phyloP scores from a whole-genome alignment of 2,113 vertebrate genomes.

The Zosterops borbonicus region DNA sequence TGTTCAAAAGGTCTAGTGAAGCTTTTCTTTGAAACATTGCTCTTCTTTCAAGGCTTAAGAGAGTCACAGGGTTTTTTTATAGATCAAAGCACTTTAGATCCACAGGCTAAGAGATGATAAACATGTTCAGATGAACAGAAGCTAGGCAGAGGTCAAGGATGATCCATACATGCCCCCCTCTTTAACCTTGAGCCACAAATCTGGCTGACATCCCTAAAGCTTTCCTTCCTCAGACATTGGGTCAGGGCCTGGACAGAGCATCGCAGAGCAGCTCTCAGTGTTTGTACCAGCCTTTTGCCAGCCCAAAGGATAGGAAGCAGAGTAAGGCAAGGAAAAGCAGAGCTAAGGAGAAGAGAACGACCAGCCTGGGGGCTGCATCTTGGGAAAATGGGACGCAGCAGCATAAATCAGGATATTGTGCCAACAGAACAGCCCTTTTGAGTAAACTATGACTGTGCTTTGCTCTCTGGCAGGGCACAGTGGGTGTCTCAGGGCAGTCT shows the following conservation, averaged over 20 bases:
- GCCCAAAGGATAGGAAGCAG: background rate
- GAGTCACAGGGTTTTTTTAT: background rate
- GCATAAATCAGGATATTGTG: background rate
- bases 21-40: background rate
- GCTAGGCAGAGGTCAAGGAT: background rate
- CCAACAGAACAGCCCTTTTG: background rate
- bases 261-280: background rate
- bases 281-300: background rate
- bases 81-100: background rate
- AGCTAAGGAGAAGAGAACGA: background rate
- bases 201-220: background rate
- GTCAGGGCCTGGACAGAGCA: background rate
- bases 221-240: background rate
- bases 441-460: background rate
- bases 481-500: background rate
- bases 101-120: background rate
- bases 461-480: background rate
- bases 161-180: background rate
- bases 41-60: background rate
- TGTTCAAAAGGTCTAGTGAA: background rate
- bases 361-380: background rate
- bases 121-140: background rate
- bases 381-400: background rate
- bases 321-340: background rate
- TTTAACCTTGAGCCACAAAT: background rate